Evolutionary conservation across 1,140 invertebrate genomes (phyloP), one percentile per base, ranked within the genome.

Genomic region (Zaprionus inermis): DNA sequence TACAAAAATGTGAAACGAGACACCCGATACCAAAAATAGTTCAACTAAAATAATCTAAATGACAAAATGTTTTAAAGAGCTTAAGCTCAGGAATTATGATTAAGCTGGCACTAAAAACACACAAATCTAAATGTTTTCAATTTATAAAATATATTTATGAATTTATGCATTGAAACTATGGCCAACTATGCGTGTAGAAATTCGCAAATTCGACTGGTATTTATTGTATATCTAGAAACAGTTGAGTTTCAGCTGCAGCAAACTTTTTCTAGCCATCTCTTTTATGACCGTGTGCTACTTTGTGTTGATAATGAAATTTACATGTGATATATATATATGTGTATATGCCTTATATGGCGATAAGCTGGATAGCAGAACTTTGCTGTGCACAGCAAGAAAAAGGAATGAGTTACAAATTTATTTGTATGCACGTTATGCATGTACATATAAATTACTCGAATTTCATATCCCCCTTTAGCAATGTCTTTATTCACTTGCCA

Each of bases 231-330:
- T 5, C 24, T 28, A 28, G 24, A 28, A 28, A 28, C 5, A n/a
- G n/a, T 28, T 5, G 5, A 28, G 24, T 28, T 28, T 1, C 5
- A 28, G 22, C 24, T 28, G 3, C 5, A 28, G 24, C 24, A 28
- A 28, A 28, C 3, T 28, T 28, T 28, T 28, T 28, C 24, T 0
- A 28, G 24, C 24, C 3, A 28, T 3, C 3, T 28, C 11, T 56
- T 16, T 44, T 5, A 41, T 30, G 22, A 12, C 52, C n/a, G n/a
- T 60, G 24, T 32, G 11, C 30, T 22, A 58, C 7, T 64, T 70
- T 16, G 3, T 5, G 24, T 6, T 61, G 71, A 73, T 61, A 68
- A 61, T 60, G 36, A 44, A 54, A 60, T 68, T 68, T 68, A 38
- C 65, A 46, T 60, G 18, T 12, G 65, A 24, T 22, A 69, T 73